Percentiles rank a stretch among this genome's conserved stretches.
These are phyloP conservation scores for Hexactinellida sp. DNA, from an alignment of 37 sponge, comb jelly and placozoan genomes.

Conservation along the genomic window DNA sequence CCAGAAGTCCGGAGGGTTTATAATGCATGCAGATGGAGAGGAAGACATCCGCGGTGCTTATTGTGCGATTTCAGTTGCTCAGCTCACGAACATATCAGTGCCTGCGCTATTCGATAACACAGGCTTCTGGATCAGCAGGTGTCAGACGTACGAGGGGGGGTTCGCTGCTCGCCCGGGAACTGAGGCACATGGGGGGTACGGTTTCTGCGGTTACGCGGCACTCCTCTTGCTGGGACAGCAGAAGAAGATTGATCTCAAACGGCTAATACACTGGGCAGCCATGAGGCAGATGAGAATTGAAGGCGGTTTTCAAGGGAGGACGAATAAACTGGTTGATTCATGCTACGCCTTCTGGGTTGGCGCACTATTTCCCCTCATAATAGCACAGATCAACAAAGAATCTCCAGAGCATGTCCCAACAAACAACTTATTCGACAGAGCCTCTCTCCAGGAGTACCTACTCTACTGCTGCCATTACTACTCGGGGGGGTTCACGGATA, in stretches of 20 bases:
- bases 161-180: conserved; percentile 61
- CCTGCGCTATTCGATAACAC: conserved; percentile 48
- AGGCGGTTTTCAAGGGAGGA: conserved; percentile 96
- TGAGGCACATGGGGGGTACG: conserved; percentile 92
- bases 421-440: conserved; percentile 22
- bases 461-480: conserved; percentile 75
- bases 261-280: conserved; percentile 50
- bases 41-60: conserved; percentile 84
- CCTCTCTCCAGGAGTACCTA: conserved; percentile 80
- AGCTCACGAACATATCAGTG: conserved; percentile 44
- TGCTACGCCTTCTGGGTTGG: conserved; percentile 99
- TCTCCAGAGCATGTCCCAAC: not conserved
- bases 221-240: conserved; percentile 50
- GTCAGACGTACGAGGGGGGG: conserved; percentile 89
- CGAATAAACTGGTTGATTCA: conserved; percentile 93
- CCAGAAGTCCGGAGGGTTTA: conserved; percentile 65
- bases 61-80: conserved; percentile 66
- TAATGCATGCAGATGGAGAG: conserved; percentile 94
- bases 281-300: conserved; percentile 81
- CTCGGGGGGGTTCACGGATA: conserved; percentile 76
- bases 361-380: conserved; percentile 72
- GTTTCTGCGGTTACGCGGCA: conserved; percentile 89
- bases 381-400: not conserved
- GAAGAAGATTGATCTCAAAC: not conserved
- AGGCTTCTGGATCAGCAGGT: conserved; percentile 71